Evolutionary conservation across 1,140 invertebrate species (phyloP), one percentile per base, ranked within the genome.

Genomic region (Rhyacophila brunnea): DNA sequence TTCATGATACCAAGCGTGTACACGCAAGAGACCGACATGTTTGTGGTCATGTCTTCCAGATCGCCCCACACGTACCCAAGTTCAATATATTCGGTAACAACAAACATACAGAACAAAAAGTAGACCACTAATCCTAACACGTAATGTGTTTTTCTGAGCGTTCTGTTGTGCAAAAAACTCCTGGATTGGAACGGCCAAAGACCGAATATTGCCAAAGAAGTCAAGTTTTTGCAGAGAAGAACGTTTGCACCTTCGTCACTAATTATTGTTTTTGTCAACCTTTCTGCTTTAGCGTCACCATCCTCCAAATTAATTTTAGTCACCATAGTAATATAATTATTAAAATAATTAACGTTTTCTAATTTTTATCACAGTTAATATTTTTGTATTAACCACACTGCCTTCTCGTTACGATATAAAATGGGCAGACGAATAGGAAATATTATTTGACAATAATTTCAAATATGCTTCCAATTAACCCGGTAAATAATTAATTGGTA

Each of bases 31-130:
- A 67, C 66, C 1, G 59, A 56, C 50, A 64, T 60, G 20, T 67
- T 67, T 1, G 62, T 65, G 7, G 66, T 67, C 62, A 67, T 62
- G 42, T 57, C 60, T 49, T 65, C 58, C 11, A 67, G 55, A 47
- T 65, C 46, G 23, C 62, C 60, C 59, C 62, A 67, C 5, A 67
- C 60, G 32, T 62, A 28, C 4, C 32, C 14, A 28, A 67, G 50
- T 45, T 67, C 66, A 2, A 67, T 42, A 32, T 62, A 67, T 48
- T 67, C 62, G 1, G 59, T 58, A n/a, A 62, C 62, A 6, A 64
- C n/a, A 19, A 67, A 67, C 36, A 58, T 0, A 18, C 56, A 45
- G 28, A 65, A 67, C 13, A 57, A 14, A 32, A 19, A 58, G 58
- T 65, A 60, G 19, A 55, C n/a, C 11, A 54, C 20, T 9, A 60